phyloP scores from a whole-genome alignment of 2,888 invertebrate genomes.

The Xiphydria camelus region DNA sequence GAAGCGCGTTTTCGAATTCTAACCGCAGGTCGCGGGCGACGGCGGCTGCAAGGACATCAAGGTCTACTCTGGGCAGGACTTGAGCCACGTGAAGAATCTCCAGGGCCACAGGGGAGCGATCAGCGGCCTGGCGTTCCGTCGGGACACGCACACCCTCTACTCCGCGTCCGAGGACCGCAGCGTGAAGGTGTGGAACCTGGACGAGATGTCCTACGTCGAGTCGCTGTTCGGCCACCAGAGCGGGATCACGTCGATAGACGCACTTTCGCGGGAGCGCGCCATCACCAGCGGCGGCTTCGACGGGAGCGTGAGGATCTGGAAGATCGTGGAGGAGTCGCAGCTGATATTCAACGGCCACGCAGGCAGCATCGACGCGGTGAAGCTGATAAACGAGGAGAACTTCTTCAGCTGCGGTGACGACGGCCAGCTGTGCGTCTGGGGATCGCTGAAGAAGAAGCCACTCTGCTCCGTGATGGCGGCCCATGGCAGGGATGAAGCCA shows the following conservation, averaged over 20 bases:
- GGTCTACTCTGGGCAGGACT: slow-evolving; percentile 80
- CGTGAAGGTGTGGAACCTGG: slow-evolving; percentile 93
- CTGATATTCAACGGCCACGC: slow-evolving; percentile 86
- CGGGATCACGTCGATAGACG: slow-evolving; percentile 83
- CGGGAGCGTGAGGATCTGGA: slow-evolving; percentile 88
- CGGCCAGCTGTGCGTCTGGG: slow-evolving; percentile 85
- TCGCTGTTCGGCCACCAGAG: slow-evolving; percentile 94
- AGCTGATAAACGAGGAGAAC: slow-evolving; percentile 89
- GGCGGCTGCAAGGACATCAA: slow-evolving; percentile 69
- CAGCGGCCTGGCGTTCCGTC: slow-evolving; percentile 81
- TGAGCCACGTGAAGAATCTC: slow-evolving; percentile 79
- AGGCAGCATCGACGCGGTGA: slow-evolving; percentile 85
- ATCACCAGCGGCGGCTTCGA: slow-evolving; percentile 91
- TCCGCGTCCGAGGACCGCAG: slow-evolving; percentile 77
- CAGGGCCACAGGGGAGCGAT: slow-evolving; percentile 76
- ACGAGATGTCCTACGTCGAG: slow-evolving; percentile 96
- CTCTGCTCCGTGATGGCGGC: slow-evolving; percentile 70
- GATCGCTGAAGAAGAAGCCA: slow-evolving; percentile 84
- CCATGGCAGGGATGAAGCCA: slow-evolving; percentile 69
- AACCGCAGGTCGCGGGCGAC: slow-evolving; percentile 71
- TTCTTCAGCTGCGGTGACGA: slow-evolving; percentile 92
- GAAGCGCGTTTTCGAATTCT: no score
- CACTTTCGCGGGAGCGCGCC: slow-evolving; percentile 81
- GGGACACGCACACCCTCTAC: slow-evolving; percentile 82
- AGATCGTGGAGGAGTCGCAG: slow-evolving; percentile 96